phyloP scores from a whole-genome alignment of 2,113 vertebrate species.

The Oncorhynchus masou region DNA sequence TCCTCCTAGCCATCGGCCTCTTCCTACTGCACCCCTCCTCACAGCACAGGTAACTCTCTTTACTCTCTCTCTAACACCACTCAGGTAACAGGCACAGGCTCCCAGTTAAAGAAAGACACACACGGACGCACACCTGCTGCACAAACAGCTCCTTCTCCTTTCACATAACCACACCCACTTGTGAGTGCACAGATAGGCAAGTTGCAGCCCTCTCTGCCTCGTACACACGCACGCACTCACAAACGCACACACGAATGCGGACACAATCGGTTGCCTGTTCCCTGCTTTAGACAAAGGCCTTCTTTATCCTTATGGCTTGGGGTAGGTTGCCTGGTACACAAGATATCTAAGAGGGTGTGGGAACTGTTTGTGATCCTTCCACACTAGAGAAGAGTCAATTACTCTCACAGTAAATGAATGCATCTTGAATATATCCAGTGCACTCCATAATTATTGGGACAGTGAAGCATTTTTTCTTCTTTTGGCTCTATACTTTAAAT shows the following conservation, averaged over 20 bases:
- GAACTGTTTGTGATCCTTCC: neutral
- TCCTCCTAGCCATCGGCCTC: no score
- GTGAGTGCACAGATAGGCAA: neutral
- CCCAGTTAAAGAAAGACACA: constrained; percentile 3
- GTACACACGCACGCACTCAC: neutral
- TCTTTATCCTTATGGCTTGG: neutral
- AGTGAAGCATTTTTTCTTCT: no score
- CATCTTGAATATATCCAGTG: no score
- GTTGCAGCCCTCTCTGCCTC: neutral
- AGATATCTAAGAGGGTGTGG: neutral
- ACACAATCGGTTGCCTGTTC: neutral
- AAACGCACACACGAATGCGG: neutral
- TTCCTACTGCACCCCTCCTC: no score
- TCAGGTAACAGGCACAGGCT: constrained; percentile 8
- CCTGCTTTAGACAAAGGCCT: neutral
- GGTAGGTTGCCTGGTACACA: neutral
- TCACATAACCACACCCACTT: neutral
- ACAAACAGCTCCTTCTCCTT: neutral
- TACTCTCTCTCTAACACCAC: neutral
- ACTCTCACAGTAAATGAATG: no score
- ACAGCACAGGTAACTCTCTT: neutral
- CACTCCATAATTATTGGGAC: no score
- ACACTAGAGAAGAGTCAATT: neutral
- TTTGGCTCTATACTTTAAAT: no score
- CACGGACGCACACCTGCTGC: neutral